Evolutionary conservation across 2,888 invertebrate species (phyloP), one percentile per base, ranked within the genome.

Genomic region (Acleris laterana): DNA sequence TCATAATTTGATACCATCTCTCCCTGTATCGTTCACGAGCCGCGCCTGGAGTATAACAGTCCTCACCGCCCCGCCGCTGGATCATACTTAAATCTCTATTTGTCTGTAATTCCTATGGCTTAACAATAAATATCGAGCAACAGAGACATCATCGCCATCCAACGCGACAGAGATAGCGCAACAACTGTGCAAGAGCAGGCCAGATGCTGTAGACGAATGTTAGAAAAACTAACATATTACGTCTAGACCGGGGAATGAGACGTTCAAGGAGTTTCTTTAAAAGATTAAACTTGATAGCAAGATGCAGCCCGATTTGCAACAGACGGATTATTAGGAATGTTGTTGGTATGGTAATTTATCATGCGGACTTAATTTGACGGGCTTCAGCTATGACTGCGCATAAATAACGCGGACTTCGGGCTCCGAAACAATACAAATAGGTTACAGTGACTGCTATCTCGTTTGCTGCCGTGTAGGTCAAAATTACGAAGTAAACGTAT

Each of bases 231-330:
- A 65, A 65, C 60, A 60, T 61, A 65, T 56, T 61, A 56, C 60
- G 65, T 65, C 65, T 65, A 65, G 65, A 65, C 65, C 65, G 44
- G 56, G 44, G 28, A 56, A 60, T 19, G 65, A 60, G 64, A 60
- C 59, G 59, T 53, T 53, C 63, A 48, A 65, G 53, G 60, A 65
- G 53, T 44, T 42, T 56, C 55, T 65, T 55, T 25, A 49, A 65
- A 55, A 65, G 60, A 65, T 65, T 65, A 65, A 60, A 65, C 55
- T 55, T 50, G 60, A 55, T 65, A 65, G 44, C 49, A 61, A 53
- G 65, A 61, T 56, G 44, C 28, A 57, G 57, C 28, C 42, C 49
- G 44, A 28, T 59, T 58, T 46, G 28, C 53, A 38, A 55, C 48
- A 49, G 19, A n/a, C 13, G 28, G 49, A 42, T 55, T 42, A 55